Base-by-base conservation (phyloP, 2,113 vertebrate species). In the Zootoca vivipara region DNA sequence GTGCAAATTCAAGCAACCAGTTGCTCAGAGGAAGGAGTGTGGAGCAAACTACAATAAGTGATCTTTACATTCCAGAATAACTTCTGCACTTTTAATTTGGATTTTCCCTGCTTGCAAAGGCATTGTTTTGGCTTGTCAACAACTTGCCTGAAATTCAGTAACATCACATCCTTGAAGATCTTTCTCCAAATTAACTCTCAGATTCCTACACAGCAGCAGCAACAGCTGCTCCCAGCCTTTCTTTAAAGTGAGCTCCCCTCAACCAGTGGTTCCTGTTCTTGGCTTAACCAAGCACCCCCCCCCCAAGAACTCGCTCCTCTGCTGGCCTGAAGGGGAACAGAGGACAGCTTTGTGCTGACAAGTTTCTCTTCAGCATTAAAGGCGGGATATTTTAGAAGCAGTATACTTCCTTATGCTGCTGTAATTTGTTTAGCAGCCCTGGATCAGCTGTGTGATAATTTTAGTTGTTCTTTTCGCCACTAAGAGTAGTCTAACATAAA, bases 341-440 rank as follows among this genome's bases (percentile, higher is more conserved):
- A 30, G 16, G 35, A 46, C 0, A 2, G 70, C 33, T 22, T 86
- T 5, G 0, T 0, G 0, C 67, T 1, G 56, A 73, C 67, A 78
- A 33, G 62, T 26, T 84, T 88, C 9, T 78, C 46, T 85, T 62
- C 62, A 46, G 33, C 70, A 58, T 28, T 62, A n/a, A 72, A 52
- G 56, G 70, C 7, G 3, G 40, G 58, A 35, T 80, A 83, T 64
- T 82, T 87, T 82, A 58, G 83, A 84, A 77, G n/a, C 13, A 6
- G 16, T 35, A 38, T 2, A 56, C 65, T 69, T 56, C 65, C 30
- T 70, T 79, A 74, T 28, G 2, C 22, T 38, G 5, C 35, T 56
- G 30, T 56, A 35, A 73, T 73, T 33, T 62, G 22, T 64, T 83
- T 74, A 74, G 35, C n/a, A 56, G 15, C 56, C 5, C 2, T 74